Percentiles rank a stretch among this genome's conserved stretches.
These are phyloP conservation scores for Gallinago jamesoni DNA, from an alignment of 2,113 vertebrate species.

Conservation along the genomic window DNA sequence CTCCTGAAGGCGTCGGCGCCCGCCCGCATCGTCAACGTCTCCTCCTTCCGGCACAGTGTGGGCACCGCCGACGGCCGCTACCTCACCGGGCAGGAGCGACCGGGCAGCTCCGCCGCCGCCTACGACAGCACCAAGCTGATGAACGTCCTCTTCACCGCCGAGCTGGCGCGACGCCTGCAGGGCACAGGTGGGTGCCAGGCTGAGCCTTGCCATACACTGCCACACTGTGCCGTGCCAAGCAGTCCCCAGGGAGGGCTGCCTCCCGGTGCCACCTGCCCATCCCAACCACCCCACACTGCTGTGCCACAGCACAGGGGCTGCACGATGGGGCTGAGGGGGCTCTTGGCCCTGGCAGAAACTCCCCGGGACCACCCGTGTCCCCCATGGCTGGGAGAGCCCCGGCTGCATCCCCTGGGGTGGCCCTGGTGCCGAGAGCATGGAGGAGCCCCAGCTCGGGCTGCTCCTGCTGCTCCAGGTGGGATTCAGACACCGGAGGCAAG, in stretches of 20 bases:
- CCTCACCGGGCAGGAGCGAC: constrained; percentile 72
- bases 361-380: rapidly evolving
- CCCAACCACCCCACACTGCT: rapidly evolving
- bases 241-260: rapidly evolving
- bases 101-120: rapidly evolving
- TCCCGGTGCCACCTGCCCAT: background rate
- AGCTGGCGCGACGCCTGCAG: constrained; percentile 79
- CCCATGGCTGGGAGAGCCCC: rapidly evolving
- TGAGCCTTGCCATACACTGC: rapidly evolving
- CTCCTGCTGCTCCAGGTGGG: background rate
- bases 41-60: constrained; percentile 73
- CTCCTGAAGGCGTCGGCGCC: constrained; percentile 78
- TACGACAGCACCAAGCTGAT: constrained; percentile 88
- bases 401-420: rapidly evolving
- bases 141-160: constrained; percentile 81
- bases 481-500: background rate
- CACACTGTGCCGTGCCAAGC: background rate
- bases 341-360: background rate
- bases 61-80: constrained; percentile 74
- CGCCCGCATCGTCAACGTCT: constrained; percentile 80
- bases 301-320: rapidly evolving
- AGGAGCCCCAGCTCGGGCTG: rapidly evolving
- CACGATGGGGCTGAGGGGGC: rapidly evolving
- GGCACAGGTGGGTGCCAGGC: constrained; percentile 75
- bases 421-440: rapidly evolving